Base-by-base conservation (phyloP, 1,140 invertebrate species). In the Drosophila suzukii region DNA sequence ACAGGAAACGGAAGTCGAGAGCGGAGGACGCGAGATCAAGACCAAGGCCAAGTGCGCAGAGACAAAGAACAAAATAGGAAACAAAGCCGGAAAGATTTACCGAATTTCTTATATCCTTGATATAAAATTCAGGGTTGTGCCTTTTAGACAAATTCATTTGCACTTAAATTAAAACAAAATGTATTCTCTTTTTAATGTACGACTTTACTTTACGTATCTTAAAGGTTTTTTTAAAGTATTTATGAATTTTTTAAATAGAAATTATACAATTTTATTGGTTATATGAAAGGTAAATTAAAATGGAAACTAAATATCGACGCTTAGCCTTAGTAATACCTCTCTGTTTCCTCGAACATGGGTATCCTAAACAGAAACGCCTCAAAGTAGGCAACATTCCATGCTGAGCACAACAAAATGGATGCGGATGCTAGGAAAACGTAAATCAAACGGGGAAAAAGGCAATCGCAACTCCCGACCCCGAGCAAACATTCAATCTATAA, bases 401-500 rank as follows among this genome's bases (percentile, higher is more conserved):
- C 79, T 50, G 41, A 58, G 51, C 47, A 75, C 60, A 67, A 71
- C 80, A 60, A 66, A 67, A 72, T 57, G 54, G 67, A 71, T 17
- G 53, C 73, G 81, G 81, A 70, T 76, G 62, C 68, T 71, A 60
- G 32, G 50, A 50, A 55, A 78, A 66, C 75, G 75, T 82, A 82
- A 82, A 82, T 82, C 79, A 82, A 82, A 75, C 49, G 57, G 81
- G 30, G 38, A 55, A 38, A 50, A 56, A 41, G 63, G 41, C 74
- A 75, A 54, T 75, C 72, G 73, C 72, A 75, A 44, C 41, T 47
- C 61, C 51, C 73, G 61, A 58, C 73, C 62, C 47, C 32, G 43
- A 75, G 72, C 71, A 88, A 79, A 86, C 82, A 86, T 88, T 86
- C 83, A 82, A 86, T 86, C 83, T 88, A 79, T 88, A 86, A 88